Percentiles rank a stretch among this genome's conserved stretches.
Conservation (phyloP, 2,888 invertebrate genomes). For the Rotaria macrura region DNA sequence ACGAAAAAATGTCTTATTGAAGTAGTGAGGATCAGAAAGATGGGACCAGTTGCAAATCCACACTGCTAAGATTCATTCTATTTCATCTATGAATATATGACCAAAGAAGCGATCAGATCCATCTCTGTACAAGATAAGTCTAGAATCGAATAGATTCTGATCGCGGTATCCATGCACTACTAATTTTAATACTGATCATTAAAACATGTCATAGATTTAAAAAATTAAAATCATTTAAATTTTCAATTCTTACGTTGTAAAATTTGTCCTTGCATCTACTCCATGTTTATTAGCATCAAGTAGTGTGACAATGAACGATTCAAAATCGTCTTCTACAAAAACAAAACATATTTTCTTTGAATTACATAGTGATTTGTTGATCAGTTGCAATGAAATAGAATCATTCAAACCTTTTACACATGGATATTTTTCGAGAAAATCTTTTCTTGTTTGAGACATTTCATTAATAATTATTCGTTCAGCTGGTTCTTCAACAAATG, state of each 20-base stretch:
- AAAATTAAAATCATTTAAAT: no score
- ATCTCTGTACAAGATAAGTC: no score
- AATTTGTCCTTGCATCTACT: constrained; percentile 65
- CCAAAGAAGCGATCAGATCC: no score
- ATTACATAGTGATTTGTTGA: background rate
- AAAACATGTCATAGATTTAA: no score
- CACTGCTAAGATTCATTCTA: no score
- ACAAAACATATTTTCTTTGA: constrained; percentile 34
- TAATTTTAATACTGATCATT: no score
- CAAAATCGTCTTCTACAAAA: constrained; percentile 63
- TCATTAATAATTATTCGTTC: constrained; percentile 57
- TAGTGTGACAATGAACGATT: constrained; percentile 62
- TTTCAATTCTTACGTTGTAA: constrained; percentile 54
- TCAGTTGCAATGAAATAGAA: constrained; percentile 33
- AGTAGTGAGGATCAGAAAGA: no score
- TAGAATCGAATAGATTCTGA: no score
- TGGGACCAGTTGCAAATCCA: no score
- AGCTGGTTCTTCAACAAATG: constrained; percentile 65
- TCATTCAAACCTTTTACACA: constrained; percentile 60
- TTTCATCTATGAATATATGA: no score
- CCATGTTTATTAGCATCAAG: constrained; percentile 67
- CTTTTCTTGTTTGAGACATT: constrained; percentile 55
- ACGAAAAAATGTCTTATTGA: no score
- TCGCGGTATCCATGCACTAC: no score
- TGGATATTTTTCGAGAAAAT: constrained; percentile 58